Conservation (phyloP, 2,797 vertebrate species). For the Phoxinus dragarum region DNA sequence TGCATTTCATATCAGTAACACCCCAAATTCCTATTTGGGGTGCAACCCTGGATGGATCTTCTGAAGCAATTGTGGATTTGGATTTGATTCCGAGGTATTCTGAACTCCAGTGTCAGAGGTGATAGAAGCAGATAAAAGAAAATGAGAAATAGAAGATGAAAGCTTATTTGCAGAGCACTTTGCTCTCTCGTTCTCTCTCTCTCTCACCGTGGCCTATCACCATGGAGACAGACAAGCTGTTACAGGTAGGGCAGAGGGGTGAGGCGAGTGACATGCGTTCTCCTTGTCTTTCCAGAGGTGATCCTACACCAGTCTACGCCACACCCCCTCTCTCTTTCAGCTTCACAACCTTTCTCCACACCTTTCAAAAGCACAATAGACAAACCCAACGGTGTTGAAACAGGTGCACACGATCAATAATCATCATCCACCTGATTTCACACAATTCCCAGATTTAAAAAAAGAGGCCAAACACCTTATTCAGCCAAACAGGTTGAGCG, state of each 20-base stretch:
- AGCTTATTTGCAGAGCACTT: conserved; percentile 30
- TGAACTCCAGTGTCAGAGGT: conserved; percentile 12
- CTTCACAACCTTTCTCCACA: not conserved
- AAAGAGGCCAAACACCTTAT: conserved; percentile 18
- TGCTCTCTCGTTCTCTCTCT: not conserved
- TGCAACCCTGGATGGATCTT: not conserved
- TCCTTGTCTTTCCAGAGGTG: conserved; percentile 39
- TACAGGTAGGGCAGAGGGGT: conserved; percentile 73
- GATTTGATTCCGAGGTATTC: conserved; percentile 2
- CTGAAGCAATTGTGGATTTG: conserved; percentile 15
- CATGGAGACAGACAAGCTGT: conserved; percentile 83
- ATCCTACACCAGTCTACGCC: conserved; percentile 45
- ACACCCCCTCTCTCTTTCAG: not conserved
- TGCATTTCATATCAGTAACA: not conserved
- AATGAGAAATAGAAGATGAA: conserved; percentile 40
- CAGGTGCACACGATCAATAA: conserved; percentile 22
- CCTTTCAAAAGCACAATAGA: conserved; percentile 16
- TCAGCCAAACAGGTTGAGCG: conserved; percentile 1
- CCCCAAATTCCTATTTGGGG: not conserved
- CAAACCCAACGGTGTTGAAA: not conserved
- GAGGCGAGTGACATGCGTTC: conserved; percentile 46
- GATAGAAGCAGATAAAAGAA: conserved; percentile 13
- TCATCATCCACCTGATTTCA: conserved; percentile 31
- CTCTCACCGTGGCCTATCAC: conserved; percentile 73
- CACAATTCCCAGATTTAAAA: conserved; percentile 43